Evolutionary conservation across 2,888 invertebrate species (phyloP), one percentile per base, ranked within the genome.

Genomic region (Rotaria macrura): DNA sequence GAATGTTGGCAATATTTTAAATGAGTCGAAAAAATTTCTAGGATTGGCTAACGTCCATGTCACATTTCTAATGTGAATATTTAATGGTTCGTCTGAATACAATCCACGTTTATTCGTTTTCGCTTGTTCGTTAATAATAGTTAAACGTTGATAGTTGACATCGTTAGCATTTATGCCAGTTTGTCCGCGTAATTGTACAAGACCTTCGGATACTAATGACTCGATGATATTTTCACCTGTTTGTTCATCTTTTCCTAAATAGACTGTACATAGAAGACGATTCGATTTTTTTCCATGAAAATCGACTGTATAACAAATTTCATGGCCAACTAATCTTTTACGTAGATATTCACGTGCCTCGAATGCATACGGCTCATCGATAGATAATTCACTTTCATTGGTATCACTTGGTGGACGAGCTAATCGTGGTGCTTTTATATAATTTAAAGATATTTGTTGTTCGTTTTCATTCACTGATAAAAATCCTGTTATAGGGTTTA

Each of bases 341-440:
- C 99, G 93, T 47, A 99, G 92, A 90, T 95, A 97, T 91, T 99
- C 99, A 85, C 99, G 93, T 0, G 98, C 96, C 91, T 99, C 98
- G 97, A 97, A 99, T 0, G 97, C 97, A 92, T 93, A 98, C 2
- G 97, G 95, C 91, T 98, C 83, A 47, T 85, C 85, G 25, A 14
- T n/a, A 25, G 79, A n/a, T 79, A n/a, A 12, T 43, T 25, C 25
- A 25, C 55, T 85, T 34, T 43, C 29, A 43, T n/a, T 38, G 20
- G 43, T 29, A 14, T 86, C 85, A 0, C 49, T n/a, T 25, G 74
- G 17, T 40, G 83, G 43, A 23, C 83, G 43, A 20, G 85, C 86
- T 25, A 86, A 25, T 47, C 83, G 55, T 38, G 86, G 86, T 84
- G 86, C 86, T 3, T n/a, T 85, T 52, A 86, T 85, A 79, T 79